Base-by-base conservation (phyloP, 2,113 vertebrate genomes). In the Trematocara variabile region DNA sequence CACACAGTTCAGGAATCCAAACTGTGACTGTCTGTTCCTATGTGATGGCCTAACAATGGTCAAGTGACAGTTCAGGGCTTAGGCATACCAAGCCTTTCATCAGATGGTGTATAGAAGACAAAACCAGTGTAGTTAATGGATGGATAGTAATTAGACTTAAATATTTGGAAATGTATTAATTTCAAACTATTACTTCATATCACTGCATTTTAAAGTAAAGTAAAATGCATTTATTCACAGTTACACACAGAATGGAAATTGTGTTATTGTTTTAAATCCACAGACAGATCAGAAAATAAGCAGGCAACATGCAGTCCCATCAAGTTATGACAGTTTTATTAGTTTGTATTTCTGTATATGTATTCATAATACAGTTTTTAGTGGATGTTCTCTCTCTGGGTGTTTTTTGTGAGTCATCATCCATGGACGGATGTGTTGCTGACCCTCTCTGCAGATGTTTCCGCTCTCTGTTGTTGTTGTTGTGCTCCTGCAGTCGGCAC, bases 371-470 rank as follows among this genome's bases (percentile, higher is more conserved):
- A 11, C 68, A 48, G 41, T 34, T 55, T 28, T 46, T 18, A 58
- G 14, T 80, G 25, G 18, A 79, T 83, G 25, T 58, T 79, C 37
- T 81, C 52, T 83, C 77, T 14, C 54, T 54, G 22, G 65, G 79
- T 55, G 2, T 50, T 65, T 86, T 82, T 75, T 77, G 73, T 89
- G 85, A 94, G 89, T 93, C 82, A 90, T 87, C 86, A 54, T 86
- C 33, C 77, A 85, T 88, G 48, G 80, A 83, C 87, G 91, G 93
- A 95, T 87, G 88, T 63, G 86, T 89, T n/a, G 50, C 87, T 91
- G 93, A 94, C 83, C 92, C 80, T 80, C 80, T 93, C 81, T 77
- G 85, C 95, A 95, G 95, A 95, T 94, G 95, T 95, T 94, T 95
- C 95, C 94, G 91, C 86, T 92, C 80, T 86, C 44, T 92, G 88